Conservation (phyloP, 2,888 invertebrate species). For the Fragum fragum region DNA sequence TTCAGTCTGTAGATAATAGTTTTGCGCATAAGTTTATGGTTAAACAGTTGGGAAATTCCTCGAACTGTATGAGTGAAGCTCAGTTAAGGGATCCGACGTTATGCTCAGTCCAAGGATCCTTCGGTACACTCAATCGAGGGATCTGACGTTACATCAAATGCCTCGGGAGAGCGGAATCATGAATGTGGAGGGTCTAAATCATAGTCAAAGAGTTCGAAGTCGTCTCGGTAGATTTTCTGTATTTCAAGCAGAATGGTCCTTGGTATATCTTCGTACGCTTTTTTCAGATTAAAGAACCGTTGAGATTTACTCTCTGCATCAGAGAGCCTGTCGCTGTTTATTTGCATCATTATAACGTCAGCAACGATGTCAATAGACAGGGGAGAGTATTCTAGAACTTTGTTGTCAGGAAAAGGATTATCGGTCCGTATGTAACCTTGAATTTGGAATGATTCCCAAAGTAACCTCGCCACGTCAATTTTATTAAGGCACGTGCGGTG, state of each 20-base stretch:
- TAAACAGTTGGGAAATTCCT: no score
- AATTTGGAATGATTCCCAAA: constrained; percentile 10
- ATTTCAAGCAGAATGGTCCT: not conserved
- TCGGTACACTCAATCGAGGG: no score
- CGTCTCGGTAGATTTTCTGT: not conserved
- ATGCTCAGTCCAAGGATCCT: no score
- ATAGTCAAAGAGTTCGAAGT: constrained; percentile 11
- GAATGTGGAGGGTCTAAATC: not conserved
- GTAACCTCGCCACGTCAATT: not conserved
- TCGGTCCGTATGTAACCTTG: not conserved
- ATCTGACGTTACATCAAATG: no score
- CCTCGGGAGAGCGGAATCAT: no score
- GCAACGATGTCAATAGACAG: not conserved
- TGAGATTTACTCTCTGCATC: not conserved
- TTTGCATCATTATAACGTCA: constrained; percentile 6
- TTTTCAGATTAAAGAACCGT: not conserved
- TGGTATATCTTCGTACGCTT: constrained; percentile 3
- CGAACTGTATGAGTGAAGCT: no score
- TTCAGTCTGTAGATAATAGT: no score
- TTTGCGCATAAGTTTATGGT: no score
- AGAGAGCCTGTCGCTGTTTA: not conserved
- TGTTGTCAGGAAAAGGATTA: not conserved
- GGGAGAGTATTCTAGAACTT: not conserved
- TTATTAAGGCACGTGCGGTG: not conserved
- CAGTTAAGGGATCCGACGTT: no score